These are phyloP conservation scores for Capricornis sumatraensis DNA, from an alignment of 2,113 vertebrate genomes.

Conservation along the genomic window DNA sequence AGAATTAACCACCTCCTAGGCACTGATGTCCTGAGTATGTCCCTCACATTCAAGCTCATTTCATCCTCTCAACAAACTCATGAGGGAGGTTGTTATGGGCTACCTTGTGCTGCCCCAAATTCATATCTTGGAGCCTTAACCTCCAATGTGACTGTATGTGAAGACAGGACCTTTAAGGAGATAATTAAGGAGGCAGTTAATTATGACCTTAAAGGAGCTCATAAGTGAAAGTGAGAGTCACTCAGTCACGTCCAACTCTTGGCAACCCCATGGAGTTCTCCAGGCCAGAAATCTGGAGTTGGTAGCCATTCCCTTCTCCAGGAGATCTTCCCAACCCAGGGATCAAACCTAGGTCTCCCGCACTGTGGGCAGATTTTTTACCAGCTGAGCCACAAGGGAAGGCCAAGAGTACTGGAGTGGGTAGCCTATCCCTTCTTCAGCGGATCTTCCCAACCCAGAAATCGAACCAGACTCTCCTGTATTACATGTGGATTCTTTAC, in stretches of 20 bases:
- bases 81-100: neutral
- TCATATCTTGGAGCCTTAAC: neutral
- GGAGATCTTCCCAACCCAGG: neutral
- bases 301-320: neutral
- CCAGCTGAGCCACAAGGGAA: neutral
- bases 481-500: too few species aligned
- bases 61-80: neutral
- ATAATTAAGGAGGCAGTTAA: neutral
- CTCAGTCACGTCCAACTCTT: fast-evolving
- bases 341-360: neutral
- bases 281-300: neutral
- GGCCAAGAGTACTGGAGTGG: neutral
- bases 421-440: neutral
- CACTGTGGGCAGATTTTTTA: fast-evolving
- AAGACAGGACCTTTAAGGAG: neutral
- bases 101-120: neutral
- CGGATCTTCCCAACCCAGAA: too few species aligned
- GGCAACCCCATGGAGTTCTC: neutral
- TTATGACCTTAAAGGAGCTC: neutral
- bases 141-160: neutral
- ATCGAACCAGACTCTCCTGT: fast-evolving
- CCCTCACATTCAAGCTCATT: neutral
- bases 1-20: neutral
- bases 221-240: neutral
- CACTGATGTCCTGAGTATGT: fast-evolving